Evolutionary conservation across 2,888 invertebrate genomes (phyloP), one percentile per base, ranked within the genome.

Genomic region (Exocentrus adspersus): DNA sequence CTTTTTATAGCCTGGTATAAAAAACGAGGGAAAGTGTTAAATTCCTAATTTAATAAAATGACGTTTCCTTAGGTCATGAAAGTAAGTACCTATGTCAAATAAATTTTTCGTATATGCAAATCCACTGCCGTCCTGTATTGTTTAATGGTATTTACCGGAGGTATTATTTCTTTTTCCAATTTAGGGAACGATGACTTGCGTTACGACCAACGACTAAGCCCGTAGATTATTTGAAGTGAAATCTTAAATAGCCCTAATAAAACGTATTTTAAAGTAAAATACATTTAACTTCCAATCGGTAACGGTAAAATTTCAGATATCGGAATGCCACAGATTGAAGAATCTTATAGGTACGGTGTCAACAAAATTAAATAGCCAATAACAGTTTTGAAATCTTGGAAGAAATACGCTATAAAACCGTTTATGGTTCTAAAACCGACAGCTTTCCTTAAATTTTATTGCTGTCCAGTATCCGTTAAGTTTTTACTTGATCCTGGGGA

Each of bases 1-100:
- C 19, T 43, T 64, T 69, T 69, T 69, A 69, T 66, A 50, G 51
- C 58, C 43, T 54, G 42, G 52, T 60, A 62, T 60, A 69, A 62
- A 64, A 61, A 59, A 50, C 50, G 30, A 53, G 46, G 43, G 60
- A 67, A 60, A 60, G 67, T 69, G 63, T 69, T 65, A 66, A 59
- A 62, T 57, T 52, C 64, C 52, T 37, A 53, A 60, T 66, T 32
- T 46, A 57, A 45, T 57, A 46, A 53, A 57, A 45, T n/a, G 16
- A 28, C 24, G 20, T 46, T 32, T 20, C 28, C 16, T 17, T n/a
- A 37, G 28, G 42, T 41, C 32, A 45, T 24, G 19, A 60, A 52
- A 50, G 16, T 37, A 45, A 60, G 20, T 7, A 52, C 28, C 60
- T 30, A n/a, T n/a, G 52, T 60, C 53, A 60, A 19, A 60, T 60